Evolutionary conservation across 2,888 invertebrate species (phyloP), one percentile per base, ranked within the genome.

Genomic region (Minunthozetes semirufus): DNA sequence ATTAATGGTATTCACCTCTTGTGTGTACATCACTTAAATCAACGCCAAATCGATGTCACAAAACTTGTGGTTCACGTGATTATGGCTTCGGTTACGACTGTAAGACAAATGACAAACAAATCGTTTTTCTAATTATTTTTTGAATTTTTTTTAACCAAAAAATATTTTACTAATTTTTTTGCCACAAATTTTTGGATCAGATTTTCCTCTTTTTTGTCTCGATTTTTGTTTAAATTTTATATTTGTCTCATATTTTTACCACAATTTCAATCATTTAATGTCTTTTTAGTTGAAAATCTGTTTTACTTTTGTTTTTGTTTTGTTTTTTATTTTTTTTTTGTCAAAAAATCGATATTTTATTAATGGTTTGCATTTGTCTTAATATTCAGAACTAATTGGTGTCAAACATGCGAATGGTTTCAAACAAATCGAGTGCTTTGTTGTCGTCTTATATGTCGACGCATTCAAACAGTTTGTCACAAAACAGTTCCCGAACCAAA

Each of bases 331-430:
- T 56, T 19, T 5, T 22, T 56, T n/a, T 19, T 56, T 6, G 9
- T 11, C 3, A 27, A 56, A 22, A 13, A 33, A 63, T 63, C 19
- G 19, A 33, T 63, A 22, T 38, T 22, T 68, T 1, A 17, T 42
- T 19, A 33, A 42, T 42, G 42, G 19, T 19, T 46, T 22, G 11
- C 11, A 59, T 61, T 33, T 33, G 29, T 29, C 17, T 17, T 61
- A 15, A 33, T 38, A 3, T 63, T 5, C 63, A 63, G 63, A 33
- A 9, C 11, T 63, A 63, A 33, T 29, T 61, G 27, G 17, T 42
- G n/a, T 68, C 61, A 68, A 42, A 38, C 38, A 68, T 68, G 68
- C n/a, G 68, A 68, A 68, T 68, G 68, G 68, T 68, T 42, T 68
- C 68, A 11, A 42, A 68, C 46, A 68, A 68, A 68, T 68, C 68